Conservation (phyloP, 2,888 invertebrate species). For the Drosophila ezoana region DNA sequence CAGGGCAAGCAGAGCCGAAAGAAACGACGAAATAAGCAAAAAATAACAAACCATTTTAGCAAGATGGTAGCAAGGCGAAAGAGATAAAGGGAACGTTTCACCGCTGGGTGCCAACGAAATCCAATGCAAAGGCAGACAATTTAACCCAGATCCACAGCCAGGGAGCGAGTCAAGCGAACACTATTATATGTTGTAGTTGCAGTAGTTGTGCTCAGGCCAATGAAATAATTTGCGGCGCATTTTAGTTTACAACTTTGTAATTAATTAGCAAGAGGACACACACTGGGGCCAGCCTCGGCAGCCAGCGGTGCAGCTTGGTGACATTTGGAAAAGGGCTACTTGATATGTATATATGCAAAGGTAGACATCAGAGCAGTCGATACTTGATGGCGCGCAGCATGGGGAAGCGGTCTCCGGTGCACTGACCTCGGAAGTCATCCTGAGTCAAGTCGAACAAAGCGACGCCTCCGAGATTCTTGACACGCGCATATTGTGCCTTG, state of each 20-base stretch:
- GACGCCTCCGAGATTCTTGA: conserved; percentile 91
- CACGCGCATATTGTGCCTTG: conserved; percentile 90
- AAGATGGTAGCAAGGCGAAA: conserved; percentile 74
- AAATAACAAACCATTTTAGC: conserved; percentile 67
- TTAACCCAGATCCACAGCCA: conserved; percentile 55
- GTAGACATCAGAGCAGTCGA: conserved; percentile 83
- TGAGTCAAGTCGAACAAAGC: conserved; percentile 90
- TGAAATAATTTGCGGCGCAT: conserved; percentile 77
- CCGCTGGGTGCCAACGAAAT: conserved; percentile 75
- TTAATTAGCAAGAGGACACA: conserved; percentile 73
- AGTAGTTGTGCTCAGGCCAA: conserved; percentile 30
- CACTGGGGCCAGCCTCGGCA: conserved; percentile 12
- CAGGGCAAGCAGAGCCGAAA: conserved; percentile 21
- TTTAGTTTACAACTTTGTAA: conserved; percentile 79
- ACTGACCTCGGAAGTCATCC: conserved; percentile 93
- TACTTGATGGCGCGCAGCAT: conserved; percentile 91
- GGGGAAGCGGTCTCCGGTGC: conserved; percentile 92
- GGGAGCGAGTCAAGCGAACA: conserved; percentile 21
- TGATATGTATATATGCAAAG: conserved; percentile 9
- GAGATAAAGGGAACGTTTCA: conserved; percentile 48
- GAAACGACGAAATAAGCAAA: conserved; percentile 36
- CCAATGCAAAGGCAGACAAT: conserved; percentile 65
- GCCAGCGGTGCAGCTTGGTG: conserved; percentile 25
- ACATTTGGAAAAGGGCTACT: conserved; percentile 31
- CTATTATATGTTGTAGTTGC: conserved; percentile 2